A percentile compares a stretch with the other conserved stretches of the same genome.
phyloP scores from a whole-genome alignment of 1,140 invertebrate genomes.

The Meloidogyne chitwoodi region DNA sequence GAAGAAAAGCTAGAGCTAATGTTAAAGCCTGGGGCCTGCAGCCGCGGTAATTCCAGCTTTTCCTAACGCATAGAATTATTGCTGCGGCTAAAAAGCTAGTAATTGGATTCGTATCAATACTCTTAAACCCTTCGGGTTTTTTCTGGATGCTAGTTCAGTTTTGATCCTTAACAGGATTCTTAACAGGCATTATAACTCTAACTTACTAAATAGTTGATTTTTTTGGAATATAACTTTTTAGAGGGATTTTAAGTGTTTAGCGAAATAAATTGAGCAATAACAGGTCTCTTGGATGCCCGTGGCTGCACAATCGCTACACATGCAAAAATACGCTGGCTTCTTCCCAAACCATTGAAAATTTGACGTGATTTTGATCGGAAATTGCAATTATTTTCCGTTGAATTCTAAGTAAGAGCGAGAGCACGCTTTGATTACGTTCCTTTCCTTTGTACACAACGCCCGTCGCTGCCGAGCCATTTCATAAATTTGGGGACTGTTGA shows the following conservation, averaged over 20 bases:
- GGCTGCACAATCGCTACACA: constrained; percentile 71
- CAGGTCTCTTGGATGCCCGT: constrained; percentile 72
- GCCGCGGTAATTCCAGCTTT: constrained; percentile 81
- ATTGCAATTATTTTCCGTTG: constrained; percentile 77
- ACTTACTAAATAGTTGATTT: constrained; percentile 69
- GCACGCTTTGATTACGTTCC: constrained; percentile 79
- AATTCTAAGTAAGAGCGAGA: constrained; percentile 81
- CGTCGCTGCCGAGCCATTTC: constrained; percentile 80
- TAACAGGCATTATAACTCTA: constrained; percentile 63
- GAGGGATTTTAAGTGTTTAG: constrained; percentile 66
- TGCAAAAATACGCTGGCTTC: constrained; percentile 69
- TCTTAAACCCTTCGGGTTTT: background rate
- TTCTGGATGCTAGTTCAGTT: constrained; percentile 51
- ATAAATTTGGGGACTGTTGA: constrained; percentile 70
- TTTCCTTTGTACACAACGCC: constrained; percentile 83
- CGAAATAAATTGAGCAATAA: constrained; percentile 76
- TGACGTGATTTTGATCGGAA: constrained; percentile 76
- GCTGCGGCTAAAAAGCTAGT: constrained; percentile 56
- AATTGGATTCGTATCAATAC: background rate
- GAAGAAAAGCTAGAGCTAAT: constrained; percentile 81
- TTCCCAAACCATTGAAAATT: constrained; percentile 72
- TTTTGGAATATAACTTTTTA: constrained; percentile 68
- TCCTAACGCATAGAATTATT: constrained; percentile 81
- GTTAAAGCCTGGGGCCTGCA: constrained; percentile 74
- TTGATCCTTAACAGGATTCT: constrained; percentile 62